A percentile compares a stretch with the other conserved stretches of the same genome.
Conservation (phyloP, 2,888 invertebrate genomes). For the Tiphia femorata region DNA sequence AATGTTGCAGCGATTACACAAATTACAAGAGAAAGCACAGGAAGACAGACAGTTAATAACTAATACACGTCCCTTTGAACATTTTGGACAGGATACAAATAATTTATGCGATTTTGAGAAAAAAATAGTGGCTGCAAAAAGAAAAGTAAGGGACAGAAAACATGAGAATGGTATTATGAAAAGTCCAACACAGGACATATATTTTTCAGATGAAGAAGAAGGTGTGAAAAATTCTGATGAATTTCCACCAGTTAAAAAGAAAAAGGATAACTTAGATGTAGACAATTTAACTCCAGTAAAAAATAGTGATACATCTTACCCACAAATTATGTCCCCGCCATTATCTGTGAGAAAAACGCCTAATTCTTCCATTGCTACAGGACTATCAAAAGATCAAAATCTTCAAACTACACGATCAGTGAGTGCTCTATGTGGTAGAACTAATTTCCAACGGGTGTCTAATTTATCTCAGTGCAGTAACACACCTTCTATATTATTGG, state of each 20-base stretch:
- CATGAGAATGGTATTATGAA: constrained; percentile 53
- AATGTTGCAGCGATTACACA: constrained; percentile 86
- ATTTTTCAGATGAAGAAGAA: constrained; percentile 51
- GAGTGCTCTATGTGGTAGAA: constrained; percentile 20
- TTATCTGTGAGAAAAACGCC: constrained; percentile 53
- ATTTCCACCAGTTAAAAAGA: constrained; percentile 54
- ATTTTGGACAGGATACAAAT: constrained; percentile 66
- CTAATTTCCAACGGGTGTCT: constrained; percentile 30
- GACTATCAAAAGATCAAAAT: constrained; percentile 31
- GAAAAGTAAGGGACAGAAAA: constrained; percentile 59
- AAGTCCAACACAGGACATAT: constrained; percentile 39
- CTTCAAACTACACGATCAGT: constrained; percentile 14
- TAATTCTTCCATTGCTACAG: constrained; percentile 35
- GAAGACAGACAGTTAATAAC: constrained; percentile 60
- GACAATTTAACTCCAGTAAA: constrained; percentile 53
- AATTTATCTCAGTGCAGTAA: constrained; percentile 16
- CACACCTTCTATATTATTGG: constrained; percentile 36
- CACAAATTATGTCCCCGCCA: constrained; percentile 67
- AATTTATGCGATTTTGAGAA: constrained; percentile 51
- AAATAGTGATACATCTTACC: constrained; percentile 45
- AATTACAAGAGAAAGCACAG: constrained; percentile 75
- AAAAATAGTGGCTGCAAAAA: constrained; percentile 59
- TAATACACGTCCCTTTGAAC: constrained; percentile 72
- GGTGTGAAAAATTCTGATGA: constrained; percentile 41
- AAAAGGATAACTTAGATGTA: constrained; percentile 44